phyloP scores from a whole-genome alignment of 2,797 vertebrate species.

The Acrocephalus scirpaceus region DNA sequence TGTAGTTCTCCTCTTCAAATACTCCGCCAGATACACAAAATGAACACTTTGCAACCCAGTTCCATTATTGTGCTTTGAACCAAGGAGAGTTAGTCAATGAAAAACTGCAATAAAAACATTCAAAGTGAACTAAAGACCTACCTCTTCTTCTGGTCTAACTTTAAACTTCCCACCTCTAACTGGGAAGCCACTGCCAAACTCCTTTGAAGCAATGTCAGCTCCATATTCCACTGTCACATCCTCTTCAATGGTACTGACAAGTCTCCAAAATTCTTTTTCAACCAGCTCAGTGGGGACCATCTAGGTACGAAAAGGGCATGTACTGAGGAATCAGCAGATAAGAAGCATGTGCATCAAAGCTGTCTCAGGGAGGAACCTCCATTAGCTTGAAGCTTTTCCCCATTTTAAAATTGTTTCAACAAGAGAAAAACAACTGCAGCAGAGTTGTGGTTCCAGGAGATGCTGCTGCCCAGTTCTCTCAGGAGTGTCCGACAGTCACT shows the following conservation, averaged over 20 bases:
- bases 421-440: background rate
- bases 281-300: constrained; percentile 99
- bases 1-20: background rate
- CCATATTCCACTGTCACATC: constrained; percentile 98
- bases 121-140: constrained; percentile 57
- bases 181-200: constrained; percentile 98
- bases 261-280: constrained; percentile 98
- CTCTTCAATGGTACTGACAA: constrained; percentile 96
- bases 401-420: background rate
- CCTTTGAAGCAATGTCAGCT: constrained; percentile 97
- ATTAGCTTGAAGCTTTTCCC: background rate
- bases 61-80: background rate
- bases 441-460: background rate
- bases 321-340: background rate
- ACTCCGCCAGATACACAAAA: background rate
- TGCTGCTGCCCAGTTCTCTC: background rate
- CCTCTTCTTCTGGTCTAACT: constrained; percentile 90
- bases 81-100: background rate
- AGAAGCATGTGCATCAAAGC: background rate
- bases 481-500: background rate
- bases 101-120: background rate
- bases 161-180: constrained; percentile 88
- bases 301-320: constrained; percentile 66
- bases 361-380: background rate
- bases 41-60: background rate